Evolutionary conservation across 2,797 vertebrate genomes (phyloP), one percentile per base, ranked within the genome.

Genomic region (Allobates femoralis): DNA sequence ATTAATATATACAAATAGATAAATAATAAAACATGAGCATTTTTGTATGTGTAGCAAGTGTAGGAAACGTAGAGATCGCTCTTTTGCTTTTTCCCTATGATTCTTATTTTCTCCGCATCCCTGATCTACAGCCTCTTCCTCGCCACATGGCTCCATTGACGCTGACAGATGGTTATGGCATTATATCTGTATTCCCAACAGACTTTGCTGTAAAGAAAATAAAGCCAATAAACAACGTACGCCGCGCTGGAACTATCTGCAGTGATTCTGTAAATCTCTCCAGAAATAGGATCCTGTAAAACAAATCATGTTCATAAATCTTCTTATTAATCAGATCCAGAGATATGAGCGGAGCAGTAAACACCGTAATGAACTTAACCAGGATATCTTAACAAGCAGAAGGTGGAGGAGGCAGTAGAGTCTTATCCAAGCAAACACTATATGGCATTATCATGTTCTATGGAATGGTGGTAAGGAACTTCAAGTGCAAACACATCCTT

Each of bases 61-160:
- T 30, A 75, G 73, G 53, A 30, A n/a, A 26, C 11, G 2, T 26
- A 3, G 58, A 23, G 23, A 26, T 0, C 3, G n/a, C 23, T 60
- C 16, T 30, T 15, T 23, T 3, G 56, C 18, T 56, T 23, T 32
- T 78, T 51, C 1, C 26, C 5, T 77, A 19, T 77, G 7, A 28
- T 78, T 81, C 46, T 53, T 51, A 50, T 81, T 66, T 19, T 32
- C 3, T 14, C 18, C 53, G 21, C 79, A 12, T 66, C 55, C 69
- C 83, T 60, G 87, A 34, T 50, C 51, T 19, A 32, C 67, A 71
- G 34, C 46, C 11, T 56, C 41, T 90, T 41, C 46, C 53, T 79
- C 71, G 77, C 37, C 87, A 51, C 75, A 79, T 46, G 86, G 86
- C 86, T 87, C 90, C 87, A 62, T 0, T 0, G 66, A 89, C 62